These are phyloP conservation scores for Gulo gulo DNA, from an alignment of 2,113 vertebrate species.

Conservation along the genomic window DNA sequence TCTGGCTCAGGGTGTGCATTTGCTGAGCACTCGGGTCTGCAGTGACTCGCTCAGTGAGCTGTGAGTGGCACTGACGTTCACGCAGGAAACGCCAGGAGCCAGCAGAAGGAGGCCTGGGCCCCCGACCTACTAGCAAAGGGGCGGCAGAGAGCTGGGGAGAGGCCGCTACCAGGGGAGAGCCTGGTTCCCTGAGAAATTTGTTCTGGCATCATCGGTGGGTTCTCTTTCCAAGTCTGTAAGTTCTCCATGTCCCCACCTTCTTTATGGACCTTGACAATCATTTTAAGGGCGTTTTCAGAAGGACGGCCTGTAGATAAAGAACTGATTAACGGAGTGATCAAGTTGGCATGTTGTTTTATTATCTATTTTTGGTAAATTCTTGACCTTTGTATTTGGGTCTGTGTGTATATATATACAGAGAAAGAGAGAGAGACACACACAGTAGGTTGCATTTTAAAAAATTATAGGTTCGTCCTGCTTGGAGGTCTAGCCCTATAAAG, in stretches of 20 bases:
- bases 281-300: neutral
- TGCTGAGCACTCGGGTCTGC: neutral
- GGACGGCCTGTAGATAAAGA: neutral
- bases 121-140: neutral
- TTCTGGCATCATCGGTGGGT: rapidly evolving
- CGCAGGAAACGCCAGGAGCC: neutral
- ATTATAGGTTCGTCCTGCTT: neutral
- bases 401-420: neutral
- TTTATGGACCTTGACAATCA: too few species aligned
- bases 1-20: neutral
- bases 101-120: neutral
- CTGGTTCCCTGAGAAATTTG: too few species aligned
- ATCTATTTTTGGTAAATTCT: neutral
- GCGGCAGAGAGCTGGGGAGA: too few species aligned
- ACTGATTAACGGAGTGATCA: neutral
- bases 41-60: neutral
- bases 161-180: neutral
- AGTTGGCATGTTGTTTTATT: neutral
- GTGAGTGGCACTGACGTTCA: neutral
- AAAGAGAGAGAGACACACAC: neutral
- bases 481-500: neutral
- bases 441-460: neutral
- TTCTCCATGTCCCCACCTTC: neutral
- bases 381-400: neutral
- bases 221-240: neutral